Base-by-base conservation (phyloP, 1,140 invertebrate genomes). In the Apis cerana region DNA sequence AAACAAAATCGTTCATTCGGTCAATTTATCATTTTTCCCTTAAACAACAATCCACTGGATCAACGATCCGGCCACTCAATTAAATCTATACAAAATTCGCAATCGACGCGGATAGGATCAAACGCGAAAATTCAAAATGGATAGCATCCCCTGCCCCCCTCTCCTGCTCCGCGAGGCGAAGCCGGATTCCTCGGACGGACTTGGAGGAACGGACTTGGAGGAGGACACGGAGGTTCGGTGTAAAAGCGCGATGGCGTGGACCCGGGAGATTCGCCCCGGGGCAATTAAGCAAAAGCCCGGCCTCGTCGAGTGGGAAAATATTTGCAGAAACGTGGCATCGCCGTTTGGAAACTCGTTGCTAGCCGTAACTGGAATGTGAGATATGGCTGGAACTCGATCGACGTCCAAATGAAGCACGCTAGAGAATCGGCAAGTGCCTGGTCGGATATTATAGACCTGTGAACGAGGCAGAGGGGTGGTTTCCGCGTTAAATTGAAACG, bases 391-490 rank as follows among this genome's bases (percentile, higher is more conserved):
- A 92, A 90, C 90, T 91, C 89, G 81, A 90, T 91, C 86, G 90
- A 88, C 78, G 84, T 91, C 84, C 84, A 92, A 92, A 92, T 92
- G 91, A 92, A 92, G 91, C 90, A 91, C 88, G 90, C 90, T 90
- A 89, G 89, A 87, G 86, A 92, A 89, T 91, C 90, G 87, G 91
- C 91, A 91, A 92, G 91, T 91, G 87, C 91, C 83, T 84, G 88
- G 82, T 79, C 88, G 82, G 89, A 91, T 91, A 91, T 91, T 91
- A 91, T 91, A 91, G 91, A 91, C 89, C 88, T 91, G 91, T 91
- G 90, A 91, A 91, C 91, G 87, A 91, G 89, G 88, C 87, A 76
- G 88, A 88, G 90, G 91, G 85, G 88, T 88, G 89, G 91, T 89
- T 91, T 85, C 82, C 82, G 83, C 84, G 86, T 85, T 89, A 89